Evolutionary conservation across 2,888 invertebrate species (phyloP), one percentile per base, ranked within the genome.

Genomic region (Chloroclysta siterata): DNA sequence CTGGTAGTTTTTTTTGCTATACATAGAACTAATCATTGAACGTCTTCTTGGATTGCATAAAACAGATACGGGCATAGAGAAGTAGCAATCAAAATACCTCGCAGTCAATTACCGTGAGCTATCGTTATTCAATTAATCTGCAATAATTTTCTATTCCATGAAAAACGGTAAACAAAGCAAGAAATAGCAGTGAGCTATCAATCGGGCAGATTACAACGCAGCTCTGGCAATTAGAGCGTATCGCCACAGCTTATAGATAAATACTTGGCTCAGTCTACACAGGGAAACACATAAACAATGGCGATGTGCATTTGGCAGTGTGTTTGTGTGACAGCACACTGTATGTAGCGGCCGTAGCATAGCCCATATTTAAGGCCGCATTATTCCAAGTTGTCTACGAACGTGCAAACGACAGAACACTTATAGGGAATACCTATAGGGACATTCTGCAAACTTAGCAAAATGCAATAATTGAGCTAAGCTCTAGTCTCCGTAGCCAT

Each of bases 191-290:
- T 65, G 68, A 66, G 55, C 69, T 60, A 63, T 58, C 68, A 67
- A 59, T 63, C 60, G 51, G 59, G 54, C 66, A 63, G 71, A 68
- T 66, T 68, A 75, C 68, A 68, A 76, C 67, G 69, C 70, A 78
- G 74, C 55, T 65, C 63, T 14, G 73, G 72, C 71, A 86, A 85
- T 82, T 82, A 82, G 89, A 87, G 84, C 90, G 83, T 84, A 77
- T 83, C 85, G 74, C 68, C 72, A 58, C 51, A 65, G 65, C 50
- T 41, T 5, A 36, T 3, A 17, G 29, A 48, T 17, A 17, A 15
- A 47, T 17, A 54, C 2, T 54, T 54, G 22, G 36, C 28, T 39
- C 47, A 56, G 13, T 57, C 17, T 41, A 44, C 11, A 17, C 22
- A n/a, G 7, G 5, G 8, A 33, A n/a, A n/a, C n/a, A n/a, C n/a